Evolutionary conservation across 2,888 invertebrate genomes (phyloP).

Genomic region (Crepidodera aurea): DNA sequence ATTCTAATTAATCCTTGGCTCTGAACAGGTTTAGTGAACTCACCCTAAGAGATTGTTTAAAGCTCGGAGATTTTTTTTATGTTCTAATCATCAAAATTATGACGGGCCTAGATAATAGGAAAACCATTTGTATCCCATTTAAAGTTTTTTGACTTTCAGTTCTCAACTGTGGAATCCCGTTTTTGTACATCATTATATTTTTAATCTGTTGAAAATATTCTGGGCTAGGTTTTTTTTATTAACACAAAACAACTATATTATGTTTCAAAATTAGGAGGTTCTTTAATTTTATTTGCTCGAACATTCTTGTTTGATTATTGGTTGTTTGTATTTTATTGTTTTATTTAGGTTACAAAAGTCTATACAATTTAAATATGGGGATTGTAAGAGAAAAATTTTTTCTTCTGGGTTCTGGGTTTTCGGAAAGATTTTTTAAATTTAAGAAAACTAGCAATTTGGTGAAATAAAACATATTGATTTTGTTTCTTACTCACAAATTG

Average conservation of each 20-base stretch:
- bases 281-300: neutral
- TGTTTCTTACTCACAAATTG: no score
- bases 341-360: no score
- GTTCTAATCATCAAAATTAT: conserved; percentile 27
- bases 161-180: neutral
- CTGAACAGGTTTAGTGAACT: conserved; percentile 38
- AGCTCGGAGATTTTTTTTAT: conserved; percentile 18
- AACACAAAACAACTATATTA: neutral
- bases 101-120: conserved; percentile 15
- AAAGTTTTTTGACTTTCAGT: neutral
- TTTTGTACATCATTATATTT: neutral
- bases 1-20: conserved; percentile 19
- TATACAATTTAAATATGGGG: no score
- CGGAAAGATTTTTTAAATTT: no score
- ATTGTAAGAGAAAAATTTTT: no score
- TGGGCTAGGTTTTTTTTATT: neutral
- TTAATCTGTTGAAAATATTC: neutral
- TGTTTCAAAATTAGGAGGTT: neutral
- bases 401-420: no score
- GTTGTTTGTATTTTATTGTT: neutral
- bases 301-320: neutral
- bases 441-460: no score
- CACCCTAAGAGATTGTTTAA: conserved; percentile 23
- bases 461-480: no score
- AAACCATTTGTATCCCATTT: neutral